These are phyloP conservation scores for Paradoxurus hermaphroditus DNA, from an alignment of 2,113 vertebrate species.

Conservation along the genomic window DNA sequence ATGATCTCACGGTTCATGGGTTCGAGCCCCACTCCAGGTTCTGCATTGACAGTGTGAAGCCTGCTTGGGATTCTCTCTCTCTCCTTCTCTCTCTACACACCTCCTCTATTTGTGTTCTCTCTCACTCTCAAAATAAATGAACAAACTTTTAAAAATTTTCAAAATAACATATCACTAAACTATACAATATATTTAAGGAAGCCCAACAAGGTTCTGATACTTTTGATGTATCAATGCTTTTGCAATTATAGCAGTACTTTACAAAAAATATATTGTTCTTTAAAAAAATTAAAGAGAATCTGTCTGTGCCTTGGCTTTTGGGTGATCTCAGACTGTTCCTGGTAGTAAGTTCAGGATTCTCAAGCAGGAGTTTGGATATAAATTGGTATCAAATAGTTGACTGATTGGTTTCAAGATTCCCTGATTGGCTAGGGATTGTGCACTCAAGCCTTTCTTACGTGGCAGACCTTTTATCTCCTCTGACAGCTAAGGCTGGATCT, in stretches of 20 bases:
- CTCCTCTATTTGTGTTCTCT: no score
- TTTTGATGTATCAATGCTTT: background rate
- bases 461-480: background rate
- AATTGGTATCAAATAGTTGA: background rate
- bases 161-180: background rate
- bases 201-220: background rate
- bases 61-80: no score
- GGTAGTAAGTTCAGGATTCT: background rate
- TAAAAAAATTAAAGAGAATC: background rate
- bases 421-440: background rate
- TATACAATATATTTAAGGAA: background rate
- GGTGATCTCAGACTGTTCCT: background rate
- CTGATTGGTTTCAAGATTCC: background rate
- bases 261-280: background rate
- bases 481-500: background rate
- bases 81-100: no score
- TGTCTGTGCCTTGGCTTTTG: background rate
- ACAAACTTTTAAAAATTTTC: no score
- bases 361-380: background rate
- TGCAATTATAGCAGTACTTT: background rate
- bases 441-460: background rate
- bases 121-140: no score
- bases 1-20: no score
- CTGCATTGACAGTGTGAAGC: no score
- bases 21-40: no score